Conservation (phyloP, 1,140 invertebrate species). For the Chironomus tepperi region DNA sequence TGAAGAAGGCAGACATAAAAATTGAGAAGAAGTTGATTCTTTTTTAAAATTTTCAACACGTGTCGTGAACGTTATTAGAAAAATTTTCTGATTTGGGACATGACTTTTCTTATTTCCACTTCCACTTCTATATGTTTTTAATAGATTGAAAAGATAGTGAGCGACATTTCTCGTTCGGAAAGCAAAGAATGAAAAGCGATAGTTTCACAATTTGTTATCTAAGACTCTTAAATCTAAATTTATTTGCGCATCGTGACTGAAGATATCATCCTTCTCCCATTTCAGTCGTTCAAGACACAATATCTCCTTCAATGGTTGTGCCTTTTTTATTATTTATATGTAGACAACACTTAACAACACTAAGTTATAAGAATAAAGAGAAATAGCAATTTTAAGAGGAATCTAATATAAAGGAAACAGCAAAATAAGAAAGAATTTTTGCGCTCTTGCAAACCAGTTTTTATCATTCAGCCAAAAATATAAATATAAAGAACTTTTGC, state of each 20-base stretch:
- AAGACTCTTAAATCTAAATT: slow-evolving; percentile 1
- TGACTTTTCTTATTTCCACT: background rate
- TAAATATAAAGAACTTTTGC: background rate
- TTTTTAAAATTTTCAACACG: slow-evolving; percentile 12
- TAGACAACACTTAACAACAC: background rate
- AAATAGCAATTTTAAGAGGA: background rate
- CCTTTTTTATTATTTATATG: background rate
- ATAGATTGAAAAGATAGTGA: no score
- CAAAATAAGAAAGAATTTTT: background rate
- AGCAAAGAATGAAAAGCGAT: background rate
- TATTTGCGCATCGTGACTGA: background rate
- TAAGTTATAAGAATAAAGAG: background rate
- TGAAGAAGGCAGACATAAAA: background rate
- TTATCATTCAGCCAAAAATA: background rate
- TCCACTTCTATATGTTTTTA: background rate
- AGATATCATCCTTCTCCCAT: background rate
- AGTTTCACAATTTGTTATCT: slow-evolving; percentile 1
- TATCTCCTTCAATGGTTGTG: background rate
- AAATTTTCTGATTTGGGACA: slow-evolving; percentile 3
- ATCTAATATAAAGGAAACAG: background rate
- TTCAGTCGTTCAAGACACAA: background rate
- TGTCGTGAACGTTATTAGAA: slow-evolving; percentile 1
- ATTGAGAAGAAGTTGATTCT: background rate
- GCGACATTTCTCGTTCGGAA: background rate
- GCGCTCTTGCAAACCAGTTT: slow-evolving; percentile 17